A percentile compares a stretch with the other conserved stretches of the same genome.
Conservation (phyloP, 1,140 invertebrate genomes). For the Drosophila pectinifera region DNA sequence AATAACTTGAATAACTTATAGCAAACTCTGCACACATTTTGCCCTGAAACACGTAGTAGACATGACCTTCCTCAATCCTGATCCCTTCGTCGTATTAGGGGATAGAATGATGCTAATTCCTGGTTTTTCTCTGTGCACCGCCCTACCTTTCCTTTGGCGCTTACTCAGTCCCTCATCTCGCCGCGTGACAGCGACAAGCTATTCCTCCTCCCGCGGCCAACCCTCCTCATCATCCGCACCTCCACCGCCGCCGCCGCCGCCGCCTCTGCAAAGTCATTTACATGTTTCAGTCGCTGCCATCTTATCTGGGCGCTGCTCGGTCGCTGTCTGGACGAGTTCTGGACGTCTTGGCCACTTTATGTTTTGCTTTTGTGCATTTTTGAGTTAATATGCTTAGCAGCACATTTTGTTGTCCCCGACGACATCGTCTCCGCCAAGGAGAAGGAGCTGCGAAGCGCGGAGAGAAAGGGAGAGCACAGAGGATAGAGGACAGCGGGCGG, state of each 20-base stretch:
- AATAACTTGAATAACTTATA: not conserved
- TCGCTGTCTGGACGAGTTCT: slow-evolving; percentile 52
- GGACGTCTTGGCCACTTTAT: slow-evolving; percentile 64
- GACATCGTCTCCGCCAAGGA: slow-evolving; percentile 27
- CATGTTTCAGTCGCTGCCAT: slow-evolving; percentile 62
- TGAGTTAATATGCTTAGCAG: slow-evolving; percentile 80
- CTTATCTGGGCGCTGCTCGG: slow-evolving; percentile 34
- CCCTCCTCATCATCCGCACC: not conserved
- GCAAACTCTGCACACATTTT: not conserved
- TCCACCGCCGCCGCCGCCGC: not conserved
- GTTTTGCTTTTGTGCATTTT: slow-evolving; percentile 76
- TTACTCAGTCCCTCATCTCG: slow-evolving; percentile 13
- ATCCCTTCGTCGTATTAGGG: not conserved
- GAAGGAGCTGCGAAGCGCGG: not conserved
- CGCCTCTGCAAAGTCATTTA: slow-evolving; percentile 60
- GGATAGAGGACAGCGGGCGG: too few relatives aligned
- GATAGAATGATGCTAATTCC: not conserved
- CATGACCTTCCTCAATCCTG: not conserved
- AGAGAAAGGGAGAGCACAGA: not conserved
- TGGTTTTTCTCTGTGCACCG: slow-evolving; percentile 11
- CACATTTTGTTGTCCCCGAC: slow-evolving; percentile 68
- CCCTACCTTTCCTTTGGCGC: slow-evolving; percentile 24
- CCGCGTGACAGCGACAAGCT: slow-evolving; percentile 44
- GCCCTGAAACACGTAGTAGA: too few relatives aligned
- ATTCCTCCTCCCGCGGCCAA: slow-evolving; percentile 10